These are phyloP conservation scores for Drosophila barbarae DNA, from an alignment of 2,888 invertebrate species.

Conservation along the genomic window DNA sequence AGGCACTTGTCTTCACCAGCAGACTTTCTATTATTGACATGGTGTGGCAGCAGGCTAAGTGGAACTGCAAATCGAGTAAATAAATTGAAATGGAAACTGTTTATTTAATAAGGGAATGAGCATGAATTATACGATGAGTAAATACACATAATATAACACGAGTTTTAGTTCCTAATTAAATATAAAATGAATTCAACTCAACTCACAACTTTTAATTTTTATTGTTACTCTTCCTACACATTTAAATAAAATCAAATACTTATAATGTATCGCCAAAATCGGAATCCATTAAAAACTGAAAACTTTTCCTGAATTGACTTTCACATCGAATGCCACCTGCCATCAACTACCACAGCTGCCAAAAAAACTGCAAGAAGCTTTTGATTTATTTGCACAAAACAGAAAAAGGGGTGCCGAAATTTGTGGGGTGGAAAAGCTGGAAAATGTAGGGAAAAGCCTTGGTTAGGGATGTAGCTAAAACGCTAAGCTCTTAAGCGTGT, in stretches of 20 bases:
- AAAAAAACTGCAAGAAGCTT: constrained; percentile 7
- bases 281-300: constrained; percentile 1
- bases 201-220: neutral
- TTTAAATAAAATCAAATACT: neutral
- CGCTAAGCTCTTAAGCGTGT: constrained; percentile 64
- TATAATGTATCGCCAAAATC: neutral
- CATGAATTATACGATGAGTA: constrained; percentile 6
- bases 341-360: neutral
- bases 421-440: neutral
- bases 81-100: constrained; percentile 40
- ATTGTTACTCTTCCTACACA: neutral
- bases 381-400: constrained; percentile 16
- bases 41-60: neutral
- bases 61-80: constrained; percentile 30
- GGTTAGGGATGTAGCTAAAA: constrained; percentile 32
- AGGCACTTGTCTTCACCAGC: neutral
- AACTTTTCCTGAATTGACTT: constrained; percentile 2
- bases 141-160: neutral
- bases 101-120: constrained; percentile 39
- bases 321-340: constrained; percentile 2
- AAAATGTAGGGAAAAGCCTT: constrained; percentile 14
- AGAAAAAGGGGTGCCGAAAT: neutral
- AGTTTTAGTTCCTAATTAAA: too few relatives aligned
- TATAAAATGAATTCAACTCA: too few relatives aligned
- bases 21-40: constrained; percentile 14